Base-by-base conservation (phyloP, 2,797 vertebrate species). In the Fistularia commersonii region DNA sequence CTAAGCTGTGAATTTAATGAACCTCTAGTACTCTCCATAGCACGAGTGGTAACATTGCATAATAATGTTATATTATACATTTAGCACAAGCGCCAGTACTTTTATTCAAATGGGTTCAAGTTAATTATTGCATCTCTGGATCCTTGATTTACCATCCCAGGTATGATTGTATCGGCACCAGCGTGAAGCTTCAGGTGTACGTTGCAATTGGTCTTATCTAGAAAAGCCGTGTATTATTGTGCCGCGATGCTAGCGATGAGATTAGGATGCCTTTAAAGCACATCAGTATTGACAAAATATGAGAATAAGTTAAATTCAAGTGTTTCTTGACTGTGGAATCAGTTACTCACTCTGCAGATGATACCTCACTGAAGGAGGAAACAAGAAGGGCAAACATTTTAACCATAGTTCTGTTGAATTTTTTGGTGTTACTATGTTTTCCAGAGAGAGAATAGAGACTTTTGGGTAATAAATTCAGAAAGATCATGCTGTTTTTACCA, bases 401-500 rank as follows among this genome's bases (percentile, higher is more conserved):
- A 76, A 51, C 14, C 32, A 63, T 36, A 45, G 6, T 45, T 43
- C 53, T 1, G 12, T 54, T 50, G 61, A 23, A 23, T 23, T 23
- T 23, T 48, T 60, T 38, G 40, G 8, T 31, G 6, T 2, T 2
- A 44, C 45, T 61, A 50, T 7, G 56, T 43, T 44, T 51, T 11
- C 45, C 39, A 31, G 7, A 55, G 58, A 35, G 36, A 51, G 31
- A 49, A 42, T 51, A 43, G 38, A 62, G 38, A 14, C 23, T 6
- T 6, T 7, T 42, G 13, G 40, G 13, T 48, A 45, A 50, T 34
- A 41, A 49, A 6, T 13, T 4, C 1, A 12, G 32, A 59, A 47
- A 49, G 53, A 32, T 45, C 11, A 7, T n/a, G 42, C 40, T 31
- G 34, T 32, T 64, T 58, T 94, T 95, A 98, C 97, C 96, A 97